Base-by-base conservation (phyloP, 2,888 invertebrate species). In the Lumbricus terrestris region DNA sequence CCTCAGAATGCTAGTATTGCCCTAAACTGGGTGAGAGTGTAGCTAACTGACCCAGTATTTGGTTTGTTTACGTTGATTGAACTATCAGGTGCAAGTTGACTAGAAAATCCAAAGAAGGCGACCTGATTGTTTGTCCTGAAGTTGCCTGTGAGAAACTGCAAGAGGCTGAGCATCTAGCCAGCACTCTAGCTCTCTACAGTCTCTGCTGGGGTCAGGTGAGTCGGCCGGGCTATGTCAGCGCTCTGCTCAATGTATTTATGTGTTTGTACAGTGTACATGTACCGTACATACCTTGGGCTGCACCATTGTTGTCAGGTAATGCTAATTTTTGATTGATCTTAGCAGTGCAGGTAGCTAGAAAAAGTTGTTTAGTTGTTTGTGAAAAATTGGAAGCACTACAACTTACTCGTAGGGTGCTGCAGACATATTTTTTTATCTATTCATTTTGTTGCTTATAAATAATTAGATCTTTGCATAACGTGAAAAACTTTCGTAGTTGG, bases 141-240 rank as follows among this genome's bases (percentile, higher is more conserved):
- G 89, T 89, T 34, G 91, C 93, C 20, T 94, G 94, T 92, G 93
- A 93, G 88, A 94, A 93, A 90, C 92, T 93, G 16, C 94, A 93
- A 89, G 94, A 95, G 42, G 93, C 94, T 11, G 94, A 95, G 91
- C 94, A 94, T 91, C 90, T 94, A 88, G 94, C 94, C 33, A 93
- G 93, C n/a, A 94, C 94, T 3, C 91, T 94, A 35, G 94, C 94
- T 18, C 92, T 95, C 42, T 95, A 94, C 91, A 92, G 93, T 16
- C 93, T 95, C 38, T 95, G 94, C 91, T 93, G 92, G 89, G 94
- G 94, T 20, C 94, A 94, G 93, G 94, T 93, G 89, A 83, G 91
- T 90, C n/a, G 69, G n/a, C n/a, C 1, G 69, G 29, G n/a, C n/a
- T 3, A 69, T 69, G n/a, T n/a, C 29, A 69, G 8, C 69, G n/a